Evolutionary conservation across 2,113 vertebrate species (phyloP).

Genomic region (Sinocyclocheilus anophthalmus): DNA sequence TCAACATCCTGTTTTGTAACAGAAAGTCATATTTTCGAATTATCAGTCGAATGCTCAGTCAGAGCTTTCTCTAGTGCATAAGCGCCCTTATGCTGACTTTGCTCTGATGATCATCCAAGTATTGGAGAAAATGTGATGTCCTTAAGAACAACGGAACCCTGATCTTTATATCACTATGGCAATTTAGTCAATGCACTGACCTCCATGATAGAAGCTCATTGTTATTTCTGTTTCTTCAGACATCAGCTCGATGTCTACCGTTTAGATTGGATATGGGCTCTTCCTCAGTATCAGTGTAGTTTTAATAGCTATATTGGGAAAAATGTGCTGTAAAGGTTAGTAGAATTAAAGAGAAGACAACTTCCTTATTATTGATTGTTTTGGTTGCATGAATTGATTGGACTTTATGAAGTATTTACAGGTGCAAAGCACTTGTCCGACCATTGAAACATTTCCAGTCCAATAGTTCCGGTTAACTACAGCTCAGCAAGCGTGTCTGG

Average conservation of each 20-base stretch:
- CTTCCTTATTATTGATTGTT: not conserved
- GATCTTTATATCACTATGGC: conserved; percentile 32
- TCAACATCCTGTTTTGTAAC: no score
- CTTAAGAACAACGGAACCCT: conserved; percentile 8
- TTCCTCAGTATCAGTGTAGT: not conserved
- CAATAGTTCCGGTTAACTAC: not conserved
- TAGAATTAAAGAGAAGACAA: not conserved
- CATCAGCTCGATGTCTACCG: conserved; percentile 1
- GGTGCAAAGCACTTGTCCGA: not conserved
- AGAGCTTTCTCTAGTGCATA: not conserved
- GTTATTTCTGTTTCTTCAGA: conserved; percentile 18
- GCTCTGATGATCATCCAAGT: not conserved
- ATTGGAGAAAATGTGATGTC: conserved; percentile 31
- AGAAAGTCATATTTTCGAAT: no score
- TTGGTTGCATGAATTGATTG: conserved; percentile 10
- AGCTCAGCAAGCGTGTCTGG: not conserved
- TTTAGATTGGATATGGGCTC: not conserved
- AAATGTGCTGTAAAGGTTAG: not conserved
- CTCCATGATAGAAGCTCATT: conserved; percentile 17
- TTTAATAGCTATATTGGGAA: not conserved
- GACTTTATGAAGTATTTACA: conserved; percentile 20
- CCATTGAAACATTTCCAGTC: conserved; percentile 26
- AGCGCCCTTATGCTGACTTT: conserved; percentile 7
- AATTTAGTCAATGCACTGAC: conserved; percentile 29
- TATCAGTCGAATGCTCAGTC: not conserved